Evolutionary conservation across 2,888 invertebrate genomes (phyloP), one percentile per base, ranked within the genome.

Genomic region (Platynereis dumerilii): DNA sequence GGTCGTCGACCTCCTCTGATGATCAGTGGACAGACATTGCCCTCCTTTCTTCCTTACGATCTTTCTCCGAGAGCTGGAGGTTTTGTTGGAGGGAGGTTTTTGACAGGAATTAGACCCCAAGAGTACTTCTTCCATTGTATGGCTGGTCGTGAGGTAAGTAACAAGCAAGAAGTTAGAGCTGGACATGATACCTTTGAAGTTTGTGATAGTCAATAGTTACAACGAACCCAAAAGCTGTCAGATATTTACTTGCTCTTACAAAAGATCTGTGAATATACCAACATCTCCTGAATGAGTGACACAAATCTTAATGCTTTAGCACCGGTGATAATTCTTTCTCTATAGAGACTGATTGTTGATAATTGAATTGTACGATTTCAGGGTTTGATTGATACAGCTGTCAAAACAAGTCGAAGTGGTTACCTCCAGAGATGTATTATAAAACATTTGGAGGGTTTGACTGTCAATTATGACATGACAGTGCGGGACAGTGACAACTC

Each of bases 81-180:
- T 0, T 99, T 96, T 80, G 93, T 99, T 62, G 93, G 93, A 74
- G 94, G 95, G 0, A 89, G 99, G 12, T 99, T 99, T 81, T 90
- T 98, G 90, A 97, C 98, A 0, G 99, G 99, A n/a, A 94, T 99
- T 75, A 90, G 92, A 78, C 96, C 97, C 0, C 96, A 96, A 85
- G 98, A 99, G 80, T 96, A 96, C 83, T 99, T 96, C 86, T 98
- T 97, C 86, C 98, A 99, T 88, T 98, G 98, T 80, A 99, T 99
- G 98, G 99, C 99, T 62, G 99, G 99, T 63, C 89, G 99, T 84
- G 99, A 99, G 89, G 94, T 90, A 82, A 78, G 81, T 54, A 26
- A n/a, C n/a, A n/a, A n/a, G n/a, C n/a, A 15, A 15, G n/a, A n/a
- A n/a, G n/a, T n/a, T n/a, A n/a, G n/a, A n/a, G n/a, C n/a, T n/a